These are phyloP conservation scores for Simalia tracyae DNA, from an alignment of 2,797 vertebrate genomes.

Conservation along the genomic window DNA sequence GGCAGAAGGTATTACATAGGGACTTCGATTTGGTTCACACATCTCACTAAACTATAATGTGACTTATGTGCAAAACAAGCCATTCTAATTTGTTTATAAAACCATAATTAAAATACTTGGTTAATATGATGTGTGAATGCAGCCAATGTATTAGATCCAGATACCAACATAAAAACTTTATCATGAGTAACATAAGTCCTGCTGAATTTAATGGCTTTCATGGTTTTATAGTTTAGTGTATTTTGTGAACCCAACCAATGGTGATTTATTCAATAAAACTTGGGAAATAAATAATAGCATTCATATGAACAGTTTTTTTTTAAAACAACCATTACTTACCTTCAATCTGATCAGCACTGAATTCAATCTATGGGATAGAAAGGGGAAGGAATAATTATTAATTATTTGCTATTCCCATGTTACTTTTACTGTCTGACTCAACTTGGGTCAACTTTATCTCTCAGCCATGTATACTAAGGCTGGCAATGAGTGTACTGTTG, in stretches of 20 bases:
- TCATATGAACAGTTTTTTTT: background rate
- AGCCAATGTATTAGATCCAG: background rate
- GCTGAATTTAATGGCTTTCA: background rate
- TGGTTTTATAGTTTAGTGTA: background rate
- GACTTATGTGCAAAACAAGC: background rate
- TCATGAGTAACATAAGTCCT: background rate
- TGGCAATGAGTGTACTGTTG: background rate
- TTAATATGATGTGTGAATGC: background rate
- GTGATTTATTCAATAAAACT: background rate
- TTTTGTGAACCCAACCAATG: background rate
- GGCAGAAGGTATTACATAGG: background rate
- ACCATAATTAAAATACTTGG: background rate
- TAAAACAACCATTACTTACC: constrained; percentile 43
- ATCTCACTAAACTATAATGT: background rate
- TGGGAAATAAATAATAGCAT: background rate
- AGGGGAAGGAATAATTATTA: background rate
- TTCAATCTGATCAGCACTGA: constrained; percentile 63
- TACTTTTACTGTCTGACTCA: background rate
- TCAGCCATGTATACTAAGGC: background rate
- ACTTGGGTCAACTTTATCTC: background rate
- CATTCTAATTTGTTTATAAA: background rate
- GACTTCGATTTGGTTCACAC: background rate
- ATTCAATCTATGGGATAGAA: constrained; percentile 60
- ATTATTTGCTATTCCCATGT: background rate
- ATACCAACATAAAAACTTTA: background rate